Conservation (phyloP, 2,888 invertebrate genomes). For the Gortyna flavago region DNA sequence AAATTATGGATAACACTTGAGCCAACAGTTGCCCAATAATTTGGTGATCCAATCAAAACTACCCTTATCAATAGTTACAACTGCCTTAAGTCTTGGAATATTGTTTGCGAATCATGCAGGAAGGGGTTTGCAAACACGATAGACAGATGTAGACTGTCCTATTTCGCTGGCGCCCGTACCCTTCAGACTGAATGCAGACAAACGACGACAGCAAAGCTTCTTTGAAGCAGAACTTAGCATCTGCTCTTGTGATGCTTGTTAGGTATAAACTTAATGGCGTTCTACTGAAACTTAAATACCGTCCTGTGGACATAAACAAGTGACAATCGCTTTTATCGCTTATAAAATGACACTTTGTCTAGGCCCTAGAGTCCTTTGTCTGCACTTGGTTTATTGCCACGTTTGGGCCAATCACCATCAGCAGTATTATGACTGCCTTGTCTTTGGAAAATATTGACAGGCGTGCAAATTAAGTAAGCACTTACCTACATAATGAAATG, state of each 20-base stretch:
- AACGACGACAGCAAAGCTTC: background rate
- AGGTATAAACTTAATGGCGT: background rate
- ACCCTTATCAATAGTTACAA: background rate
- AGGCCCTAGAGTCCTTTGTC: background rate
- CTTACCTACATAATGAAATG: conserved; percentile 21
- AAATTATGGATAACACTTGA: background rate
- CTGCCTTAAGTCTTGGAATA: background rate
- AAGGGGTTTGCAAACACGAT: background rate
- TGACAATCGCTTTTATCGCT: background rate
- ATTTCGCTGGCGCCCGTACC: background rate
- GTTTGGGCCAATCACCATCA: background rate
- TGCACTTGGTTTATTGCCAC: background rate
- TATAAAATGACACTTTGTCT: too few species aligned
- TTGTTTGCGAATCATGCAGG: background rate
- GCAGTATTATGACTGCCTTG: background rate
- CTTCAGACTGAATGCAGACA: background rate
- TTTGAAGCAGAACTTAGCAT: background rate
- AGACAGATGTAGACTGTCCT: background rate
- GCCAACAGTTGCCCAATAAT: background rate
- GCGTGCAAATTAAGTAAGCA: conserved; percentile 20
- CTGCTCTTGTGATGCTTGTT: background rate
- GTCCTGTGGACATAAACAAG: background rate
- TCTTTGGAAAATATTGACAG: background rate
- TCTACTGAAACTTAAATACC: background rate
- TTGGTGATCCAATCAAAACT: background rate